Evolutionary conservation across 2,113 vertebrate genomes (phyloP).

Genomic region (Physeter macrocephalus): DNA sequence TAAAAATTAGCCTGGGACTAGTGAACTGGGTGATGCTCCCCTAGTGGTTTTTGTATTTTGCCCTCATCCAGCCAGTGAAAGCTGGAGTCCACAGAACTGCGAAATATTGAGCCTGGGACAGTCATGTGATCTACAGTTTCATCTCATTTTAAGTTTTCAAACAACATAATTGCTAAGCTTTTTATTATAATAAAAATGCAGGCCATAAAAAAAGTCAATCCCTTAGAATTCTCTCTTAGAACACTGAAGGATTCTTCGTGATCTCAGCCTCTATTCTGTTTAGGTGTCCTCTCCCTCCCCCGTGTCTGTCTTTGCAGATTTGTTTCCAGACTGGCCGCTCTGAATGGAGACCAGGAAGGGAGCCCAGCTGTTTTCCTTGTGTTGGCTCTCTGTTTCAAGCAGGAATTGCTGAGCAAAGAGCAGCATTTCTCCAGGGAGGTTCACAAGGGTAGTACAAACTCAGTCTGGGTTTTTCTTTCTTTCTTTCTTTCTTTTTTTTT

Average conservation of each 20-base stretch:
- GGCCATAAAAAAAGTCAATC: background rate
- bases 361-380: conserved; percentile 71
- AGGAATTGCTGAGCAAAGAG: conserved; percentile 77
- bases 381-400: conserved; percentile 60
- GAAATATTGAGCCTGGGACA: background rate
- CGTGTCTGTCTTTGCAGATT: background rate
- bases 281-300: background rate
- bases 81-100: background rate
- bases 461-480: conserved; percentile 59
- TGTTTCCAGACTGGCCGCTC: conserved; percentile 37
- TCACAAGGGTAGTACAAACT: conserved; percentile 68
- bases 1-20: background rate
- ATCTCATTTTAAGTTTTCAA: conserved; percentile 5
- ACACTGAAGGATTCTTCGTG: background rate
- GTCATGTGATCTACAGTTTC: background rate
- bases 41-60: background rate
- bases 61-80: background rate
- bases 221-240: background rate
- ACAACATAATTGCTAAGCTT: background rate
- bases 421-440: conserved; percentile 68
- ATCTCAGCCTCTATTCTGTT: background rate
- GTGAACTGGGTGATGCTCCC: background rate
- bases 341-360: conserved; percentile 68
- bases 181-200: background rate
- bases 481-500: conserved; percentile 16